phyloP scores from a whole-genome alignment of 2,888 invertebrate genomes.

The Ceramica pisi region DNA sequence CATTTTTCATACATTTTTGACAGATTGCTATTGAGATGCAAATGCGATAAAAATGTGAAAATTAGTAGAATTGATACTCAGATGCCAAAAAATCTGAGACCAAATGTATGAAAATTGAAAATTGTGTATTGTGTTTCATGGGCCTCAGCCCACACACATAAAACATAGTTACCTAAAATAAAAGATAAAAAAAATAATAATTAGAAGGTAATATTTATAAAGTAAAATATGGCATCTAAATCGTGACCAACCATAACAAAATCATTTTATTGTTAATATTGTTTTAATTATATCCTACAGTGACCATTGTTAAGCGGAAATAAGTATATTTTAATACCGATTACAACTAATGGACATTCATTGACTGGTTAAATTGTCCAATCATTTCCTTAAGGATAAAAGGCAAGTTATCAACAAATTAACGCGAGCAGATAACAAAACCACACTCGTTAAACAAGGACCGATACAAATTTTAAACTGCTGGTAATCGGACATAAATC shows the following conservation, averaged over 20 bases:
- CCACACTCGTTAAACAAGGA: constrained; percentile 33
- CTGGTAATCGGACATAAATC: constrained; percentile 63
- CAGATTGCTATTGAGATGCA: too few species aligned
- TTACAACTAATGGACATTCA: background rate
- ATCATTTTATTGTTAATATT: background rate
- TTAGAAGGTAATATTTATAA: too few species aligned
- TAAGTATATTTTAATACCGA: background rate
- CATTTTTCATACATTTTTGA: too few species aligned
- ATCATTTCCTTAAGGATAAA: background rate
- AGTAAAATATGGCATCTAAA: too few species aligned
- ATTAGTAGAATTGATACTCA: too few species aligned
- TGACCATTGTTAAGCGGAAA: background rate
- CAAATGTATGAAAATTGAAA: too few species aligned
- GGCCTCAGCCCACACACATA: too few species aligned
- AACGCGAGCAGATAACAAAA: constrained; percentile 12
- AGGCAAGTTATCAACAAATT: background rate
- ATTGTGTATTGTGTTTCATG: too few species aligned
- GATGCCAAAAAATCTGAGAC: too few species aligned
- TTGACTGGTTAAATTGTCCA: background rate
- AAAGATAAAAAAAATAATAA: too few species aligned
- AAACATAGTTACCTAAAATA: too few species aligned
- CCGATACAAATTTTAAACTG: constrained; percentile 43
- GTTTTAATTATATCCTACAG: background rate
- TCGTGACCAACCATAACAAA: background rate
- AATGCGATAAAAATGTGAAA: too few species aligned